Evolutionary conservation across 64 coral and sea anemone genomes (phyloP), one percentile per base, ranked within the genome.

Genomic region (Pachyseris speciosa): DNA sequence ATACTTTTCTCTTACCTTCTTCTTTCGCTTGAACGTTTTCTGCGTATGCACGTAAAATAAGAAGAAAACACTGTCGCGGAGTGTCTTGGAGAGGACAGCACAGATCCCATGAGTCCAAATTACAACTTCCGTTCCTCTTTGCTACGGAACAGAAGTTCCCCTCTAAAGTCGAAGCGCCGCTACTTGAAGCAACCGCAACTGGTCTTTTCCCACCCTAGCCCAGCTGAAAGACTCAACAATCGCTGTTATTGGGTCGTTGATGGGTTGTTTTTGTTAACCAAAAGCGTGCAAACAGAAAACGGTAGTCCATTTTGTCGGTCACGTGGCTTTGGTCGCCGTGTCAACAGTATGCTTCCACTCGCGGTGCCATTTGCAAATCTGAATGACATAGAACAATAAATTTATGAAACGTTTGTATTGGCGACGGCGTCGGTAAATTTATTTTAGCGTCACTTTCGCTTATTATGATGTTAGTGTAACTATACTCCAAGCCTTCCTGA

Each of bases 201-300:
- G 75, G 75, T 79, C 49, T 55, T 79, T 80, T 81, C 25, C 77
- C 52, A 39, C 77, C 77, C 31, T 59, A 5, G 22, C 30, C 34
- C 29, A n/a, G 9, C 20, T 80, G 7, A 10, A 39, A 40, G 32
- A 61, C 19, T 41, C 52, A 81, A 81, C 20, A 37, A 25, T 2
- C 2, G 32, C 32, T 40, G 5, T 11, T 12, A 63, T 81, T 81
- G 77, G 53, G 17, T 39, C 1, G 34, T 40, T 12, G 7, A 1
- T 0, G 27, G 5, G 20, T 81, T 81, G 55, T 63, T 60, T 38
- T 81, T 37, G 9, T 61, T 59, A 24, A 12, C 12, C 32, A 6
- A 29, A 57, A 11, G 75, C 47, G 48, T 57, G 43, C n/a, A 74
- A 74, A 74, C 40, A 40, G 9, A 12, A 47, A 27, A 15, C 45